Base-by-base conservation (phyloP, 2,113 vertebrate genomes). In the Centrocercus urophasianus region DNA sequence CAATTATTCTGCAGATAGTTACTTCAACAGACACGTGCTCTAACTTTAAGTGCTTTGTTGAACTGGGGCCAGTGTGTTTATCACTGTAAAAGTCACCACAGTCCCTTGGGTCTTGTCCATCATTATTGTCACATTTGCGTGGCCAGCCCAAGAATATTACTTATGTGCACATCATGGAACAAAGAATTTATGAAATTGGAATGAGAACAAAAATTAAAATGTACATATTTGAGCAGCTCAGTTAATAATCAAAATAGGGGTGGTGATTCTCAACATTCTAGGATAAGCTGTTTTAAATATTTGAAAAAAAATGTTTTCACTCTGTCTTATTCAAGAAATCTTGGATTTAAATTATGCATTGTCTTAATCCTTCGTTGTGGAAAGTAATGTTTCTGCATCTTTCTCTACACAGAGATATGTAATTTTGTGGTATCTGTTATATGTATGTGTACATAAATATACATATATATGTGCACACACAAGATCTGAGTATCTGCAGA, bases 401-500 rank as follows among this genome's bases (percentile, higher is more conserved):
- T 89, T 89, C 66, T 40, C 32, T 91, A 50, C 45, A 36, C 6
- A 63, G 52, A 40, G 1, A 18, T 50, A 8, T 57, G 27, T 48
- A 82, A 63, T 59, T 5, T 36, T 38, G 67, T n/a, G 57, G 14
- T 57, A 59, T 63, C 59, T 57, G n/a, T 16, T 56, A 57, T 45
- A 54, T 21, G 24, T 21, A 63, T 6, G 10, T 36, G 32, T 25
- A 45, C 13, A 40, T 24, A 60, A 15, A 72, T 4, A 47, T 8
- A 48, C 21, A 22, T 16, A 43, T 4, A 27, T 14, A 40, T 25
- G 47, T 16, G 24, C 13, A 24, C 13, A 30, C 6, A 52, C 7
- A 69, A 64, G 10, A 56, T 59, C 54, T 83, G 80, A 78, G 50
- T 96, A 97, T 95, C 96, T 95, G 95, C 66, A 85, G 78, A 45